Percentiles rank a stretch among this genome's conserved stretches.
Conservation (phyloP, 2,888 invertebrate species). For the Tryphoninae sp. region DNA sequence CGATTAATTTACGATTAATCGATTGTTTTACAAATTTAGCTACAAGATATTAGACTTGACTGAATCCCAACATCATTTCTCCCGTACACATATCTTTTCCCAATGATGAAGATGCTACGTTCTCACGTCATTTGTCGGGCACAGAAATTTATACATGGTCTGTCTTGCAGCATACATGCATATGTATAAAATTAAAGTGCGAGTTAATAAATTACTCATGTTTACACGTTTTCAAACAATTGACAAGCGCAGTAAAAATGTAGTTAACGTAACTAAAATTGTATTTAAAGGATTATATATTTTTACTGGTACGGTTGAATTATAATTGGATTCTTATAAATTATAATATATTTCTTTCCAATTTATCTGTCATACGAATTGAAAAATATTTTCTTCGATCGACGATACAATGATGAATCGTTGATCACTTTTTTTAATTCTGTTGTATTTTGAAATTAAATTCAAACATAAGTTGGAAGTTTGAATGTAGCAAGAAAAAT, state of each 20-base stretch:
- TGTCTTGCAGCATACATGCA: slow-evolving; percentile 61
- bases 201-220: not conserved
- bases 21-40: not conserved
- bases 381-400: not conserved
- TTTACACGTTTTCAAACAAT: not conserved
- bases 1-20: slow-evolving; percentile 12
- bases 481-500: too few relatives aligned
- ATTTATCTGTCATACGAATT: slow-evolving; percentile 1
- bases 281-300: not conserved
- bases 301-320: not conserved
- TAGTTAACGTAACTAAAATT: too few relatives aligned
- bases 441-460: not conserved
- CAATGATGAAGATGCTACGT: slow-evolving; percentile 58
- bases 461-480: too few relatives aligned
- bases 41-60: slow-evolving; percentile 31
- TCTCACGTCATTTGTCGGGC: slow-evolving; percentile 58
- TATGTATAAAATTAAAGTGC: not conserved
- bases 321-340: not conserved
- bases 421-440: not conserved
- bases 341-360: not conserved
- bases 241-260: not conserved
- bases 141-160: slow-evolving; percentile 52
- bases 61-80: slow-evolving; percentile 57
- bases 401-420: not conserved
- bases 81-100: slow-evolving; percentile 47